Evolutionary conservation across 2,113 vertebrate species (phyloP), one percentile per base, ranked within the genome.

Genomic region (Grammomys dolichurus): DNA sequence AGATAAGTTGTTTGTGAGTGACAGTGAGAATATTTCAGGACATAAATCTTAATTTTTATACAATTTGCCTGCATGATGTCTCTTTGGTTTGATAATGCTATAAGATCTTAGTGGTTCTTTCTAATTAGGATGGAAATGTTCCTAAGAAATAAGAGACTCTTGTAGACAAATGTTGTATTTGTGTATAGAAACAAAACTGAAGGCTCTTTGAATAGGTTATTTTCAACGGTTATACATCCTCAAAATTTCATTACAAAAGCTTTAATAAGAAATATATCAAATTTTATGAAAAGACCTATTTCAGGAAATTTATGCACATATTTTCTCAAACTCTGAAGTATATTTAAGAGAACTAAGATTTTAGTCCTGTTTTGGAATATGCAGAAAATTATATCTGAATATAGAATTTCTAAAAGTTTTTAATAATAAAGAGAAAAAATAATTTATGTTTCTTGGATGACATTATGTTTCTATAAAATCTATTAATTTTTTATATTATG

Each of bases 61-160:
- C 1, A 70, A 11, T 14, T 69, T 95, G 9, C 2, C 87, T 89
- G 8, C 89, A 93, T 96, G 54, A 7, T 58, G 0, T 72, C 8
- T 80, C 89, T 80, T 3, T 26, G 67, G 16, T 89, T 84, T 94
- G 54, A 85, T n/a, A 58, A 43, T 46, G 1, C 58, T 7, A 67
- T 86, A 91, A 84, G 13, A 19, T 84, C 94, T 90, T 22, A 73
- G 36, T 87, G 19, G 7, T 1, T 88, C n/a, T 90, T 95, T 91
- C 11, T 48, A 88, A 36, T 6, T 95, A 36, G 80, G 9, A 56
- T 67, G 31, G 2, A 36, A 88, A 10, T 72, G 67, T 75, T 72
- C 17, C 46, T 93, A 85, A 95, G 26, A 89, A 22, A 6, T 92
- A 87, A 78, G 14, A 33, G 77, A 93, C 92, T 77, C 1, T 14